Conservation (phyloP, 1,140 invertebrate genomes). For the Zaprionus gabonicus region DNA sequence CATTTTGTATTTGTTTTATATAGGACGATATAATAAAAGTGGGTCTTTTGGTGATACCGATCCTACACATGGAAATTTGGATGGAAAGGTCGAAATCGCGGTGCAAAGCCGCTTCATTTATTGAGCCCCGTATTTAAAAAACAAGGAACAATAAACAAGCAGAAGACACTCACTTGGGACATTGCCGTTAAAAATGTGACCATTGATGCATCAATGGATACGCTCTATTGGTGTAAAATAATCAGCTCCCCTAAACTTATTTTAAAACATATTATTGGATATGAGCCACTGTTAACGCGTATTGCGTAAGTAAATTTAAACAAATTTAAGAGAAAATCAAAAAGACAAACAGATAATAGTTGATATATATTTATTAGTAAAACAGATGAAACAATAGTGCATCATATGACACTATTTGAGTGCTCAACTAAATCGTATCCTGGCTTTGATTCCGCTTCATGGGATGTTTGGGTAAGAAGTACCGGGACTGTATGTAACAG, state of each 20-base stretch:
- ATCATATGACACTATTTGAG: slow-evolving; percentile 93
- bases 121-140: slow-evolving; percentile 85
- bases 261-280: slow-evolving; percentile 92
- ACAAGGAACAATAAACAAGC: slow-evolving; percentile 42
- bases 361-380: slow-evolving; percentile 19
- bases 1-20: not conserved
- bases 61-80: slow-evolving; percentile 86
- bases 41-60: slow-evolving; percentile 89
- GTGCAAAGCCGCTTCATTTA: slow-evolving; percentile 88
- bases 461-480: slow-evolving; percentile 88
- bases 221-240: slow-evolving; percentile 95
- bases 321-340: not conserved
- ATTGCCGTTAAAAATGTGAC: slow-evolving; percentile 90
- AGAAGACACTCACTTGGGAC: slow-evolving; percentile 86
- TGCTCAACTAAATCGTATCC: slow-evolving; percentile 87
- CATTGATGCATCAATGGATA: slow-evolving; percentile 89
- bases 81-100: slow-evolving; percentile 88
- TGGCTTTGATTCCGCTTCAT: slow-evolving; percentile 85
- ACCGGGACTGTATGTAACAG: slow-evolving; percentile 88
- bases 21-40: slow-evolving; percentile 91
- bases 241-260: slow-evolving; percentile 89
- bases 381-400: slow-evolving; percentile 86
- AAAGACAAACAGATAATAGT: too few species aligned
- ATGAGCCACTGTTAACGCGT: slow-evolving; percentile 89
- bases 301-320: slow-evolving; percentile 54